Evolutionary conservation across 2,113 vertebrate genomes (phyloP).

Genomic region (Nestor notabilis): DNA sequence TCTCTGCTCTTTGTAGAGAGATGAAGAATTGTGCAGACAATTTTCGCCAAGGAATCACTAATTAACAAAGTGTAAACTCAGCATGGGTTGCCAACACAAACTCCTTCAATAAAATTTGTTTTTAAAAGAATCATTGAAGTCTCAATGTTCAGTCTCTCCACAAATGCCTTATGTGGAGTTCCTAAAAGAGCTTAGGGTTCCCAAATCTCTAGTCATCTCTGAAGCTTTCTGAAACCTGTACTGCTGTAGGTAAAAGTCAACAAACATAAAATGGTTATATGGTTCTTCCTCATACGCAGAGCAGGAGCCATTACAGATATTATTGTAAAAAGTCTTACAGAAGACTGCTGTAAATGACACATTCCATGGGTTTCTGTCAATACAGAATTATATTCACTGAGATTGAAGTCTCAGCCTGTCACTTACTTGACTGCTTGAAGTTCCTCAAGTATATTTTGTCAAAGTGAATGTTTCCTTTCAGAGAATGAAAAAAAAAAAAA

Average conservation of each 20-base stretch:
- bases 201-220: not conserved
- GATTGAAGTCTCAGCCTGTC: not conserved
- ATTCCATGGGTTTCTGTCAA: not conserved
- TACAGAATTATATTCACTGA: not conserved
- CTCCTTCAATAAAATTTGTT: not conserved
- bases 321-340: not conserved
- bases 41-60: not conserved
- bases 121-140: not conserved
- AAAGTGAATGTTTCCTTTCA: not conserved
- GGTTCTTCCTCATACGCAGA: not conserved
- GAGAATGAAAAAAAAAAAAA: not conserved
- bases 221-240: not conserved
- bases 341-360: not conserved
- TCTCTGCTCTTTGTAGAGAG: accelerated
- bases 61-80: not conserved
- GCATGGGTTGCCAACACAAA: not conserved
- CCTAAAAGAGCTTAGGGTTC: not conserved
- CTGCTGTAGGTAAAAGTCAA: not conserved
- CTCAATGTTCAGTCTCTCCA: not conserved
- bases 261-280: not conserved
- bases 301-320: not conserved
- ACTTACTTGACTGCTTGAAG: not conserved
- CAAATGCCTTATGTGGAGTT: not conserved
- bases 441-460: not conserved
- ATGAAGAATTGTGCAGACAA: not conserved